Percentiles rank a stretch among this genome's conserved stretches.
phyloP scores from a whole-genome alignment of 2,888 invertebrate species.

The Lasioglossum pauxillum region DNA sequence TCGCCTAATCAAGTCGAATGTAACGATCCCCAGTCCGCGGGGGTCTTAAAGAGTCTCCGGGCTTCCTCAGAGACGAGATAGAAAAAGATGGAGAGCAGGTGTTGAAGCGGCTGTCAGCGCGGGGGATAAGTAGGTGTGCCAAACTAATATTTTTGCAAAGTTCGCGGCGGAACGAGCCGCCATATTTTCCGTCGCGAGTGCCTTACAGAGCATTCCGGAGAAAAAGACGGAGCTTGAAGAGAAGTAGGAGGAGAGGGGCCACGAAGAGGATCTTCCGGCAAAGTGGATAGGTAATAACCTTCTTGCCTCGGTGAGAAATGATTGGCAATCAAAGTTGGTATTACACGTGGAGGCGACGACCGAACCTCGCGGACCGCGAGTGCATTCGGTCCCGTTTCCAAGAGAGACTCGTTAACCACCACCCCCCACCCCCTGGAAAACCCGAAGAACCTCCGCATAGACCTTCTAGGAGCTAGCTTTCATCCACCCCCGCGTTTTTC shows the following conservation, averaged over 20 bases:
- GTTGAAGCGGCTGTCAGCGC: conserved; percentile 43
- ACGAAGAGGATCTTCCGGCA: conserved; percentile 49
- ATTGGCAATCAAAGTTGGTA: conserved; percentile 80
- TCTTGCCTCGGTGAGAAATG: conserved; percentile 75
- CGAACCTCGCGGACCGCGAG: conserved; percentile 52
- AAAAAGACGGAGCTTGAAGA: neutral
- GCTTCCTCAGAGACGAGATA: neutral
- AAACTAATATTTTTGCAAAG: conserved; percentile 72
- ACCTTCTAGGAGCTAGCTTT: conserved; percentile 45
- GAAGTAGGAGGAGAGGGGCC: conserved; percentile 17
- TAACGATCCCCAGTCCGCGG: neutral
- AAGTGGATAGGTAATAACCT: conserved; percentile 76
- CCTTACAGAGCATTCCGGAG: neutral
- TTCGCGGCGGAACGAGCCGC: conserved; percentile 43
- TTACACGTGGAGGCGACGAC: conserved; percentile 55
- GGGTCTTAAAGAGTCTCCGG: neutral
- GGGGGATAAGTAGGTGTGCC: conserved; percentile 57
- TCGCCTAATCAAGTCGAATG: neutral
- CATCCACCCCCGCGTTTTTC: conserved; percentile 45
- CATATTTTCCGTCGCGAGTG: conserved; percentile 49
- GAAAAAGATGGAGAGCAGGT: conserved; percentile 26
- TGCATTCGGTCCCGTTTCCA: conserved; percentile 67
- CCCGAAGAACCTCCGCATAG: neutral
- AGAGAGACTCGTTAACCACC: conserved; percentile 68
- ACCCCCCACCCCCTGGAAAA: conserved; percentile 20